Conservation (phyloP, 2,113 vertebrate genomes). For the Brevimyrus niger region DNA sequence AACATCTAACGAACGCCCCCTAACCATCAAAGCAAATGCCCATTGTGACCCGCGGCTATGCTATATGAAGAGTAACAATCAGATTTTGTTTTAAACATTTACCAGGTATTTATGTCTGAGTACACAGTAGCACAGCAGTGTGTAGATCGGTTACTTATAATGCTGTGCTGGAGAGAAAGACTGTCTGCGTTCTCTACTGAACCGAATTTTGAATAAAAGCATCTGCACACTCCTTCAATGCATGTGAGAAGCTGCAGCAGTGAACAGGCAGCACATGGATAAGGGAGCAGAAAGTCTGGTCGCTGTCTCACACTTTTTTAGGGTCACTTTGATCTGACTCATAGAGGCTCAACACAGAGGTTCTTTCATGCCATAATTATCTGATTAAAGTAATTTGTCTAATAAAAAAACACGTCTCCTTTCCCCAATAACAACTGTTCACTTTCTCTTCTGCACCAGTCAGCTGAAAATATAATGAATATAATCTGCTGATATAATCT, state of each 20-base stretch:
- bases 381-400: not conserved
- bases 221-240: not conserved
- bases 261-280: not conserved
- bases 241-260: not conserved
- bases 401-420: not conserved
- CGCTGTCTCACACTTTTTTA: not conserved
- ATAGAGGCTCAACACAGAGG: not conserved
- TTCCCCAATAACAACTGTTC: not conserved
- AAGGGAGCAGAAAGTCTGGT: not conserved
- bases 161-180: not conserved
- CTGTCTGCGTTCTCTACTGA: not conserved
- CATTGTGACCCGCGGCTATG: not conserved
- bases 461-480: not conserved
- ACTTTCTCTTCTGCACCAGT: not conserved
- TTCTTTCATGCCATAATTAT: not conserved
- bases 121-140: not conserved
- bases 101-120: not conserved
- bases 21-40: not conserved
- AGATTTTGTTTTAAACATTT: not conserved
- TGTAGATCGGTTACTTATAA: not conserved
- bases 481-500: not conserved
- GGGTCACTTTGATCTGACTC: not conserved
- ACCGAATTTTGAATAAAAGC: not conserved
- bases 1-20: not conserved
- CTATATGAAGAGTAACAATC: not conserved